These are phyloP conservation scores for Oenanthe melanoleuca DNA, from an alignment of 2,113 vertebrate genomes.

Conservation along the genomic window DNA sequence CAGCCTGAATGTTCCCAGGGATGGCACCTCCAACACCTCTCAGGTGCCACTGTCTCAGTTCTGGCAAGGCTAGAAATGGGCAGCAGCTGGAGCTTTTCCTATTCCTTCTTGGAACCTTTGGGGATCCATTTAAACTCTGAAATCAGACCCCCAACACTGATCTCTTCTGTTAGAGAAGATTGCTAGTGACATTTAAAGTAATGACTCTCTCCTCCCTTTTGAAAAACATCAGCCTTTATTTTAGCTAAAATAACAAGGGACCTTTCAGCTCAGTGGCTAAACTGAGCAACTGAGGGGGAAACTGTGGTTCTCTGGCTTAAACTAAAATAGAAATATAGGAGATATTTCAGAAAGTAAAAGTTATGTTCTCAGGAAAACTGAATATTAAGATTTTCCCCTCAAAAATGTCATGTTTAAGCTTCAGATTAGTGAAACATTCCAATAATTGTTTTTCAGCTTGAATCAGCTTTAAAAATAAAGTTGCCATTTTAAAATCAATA, in stretches of 20 bases:
- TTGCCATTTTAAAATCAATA: conserved; percentile 47
- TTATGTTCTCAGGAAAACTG: background rate
- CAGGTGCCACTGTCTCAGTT: background rate
- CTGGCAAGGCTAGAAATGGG: background rate
- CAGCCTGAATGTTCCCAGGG: background rate
- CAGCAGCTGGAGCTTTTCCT: background rate
- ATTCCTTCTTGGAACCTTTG: background rate
- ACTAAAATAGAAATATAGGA: background rate
- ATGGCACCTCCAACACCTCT: background rate
- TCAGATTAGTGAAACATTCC: background rate
- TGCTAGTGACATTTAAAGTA: background rate
- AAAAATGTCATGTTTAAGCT: conserved; percentile 2
- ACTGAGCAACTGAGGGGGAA: background rate
- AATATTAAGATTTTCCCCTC: background rate
- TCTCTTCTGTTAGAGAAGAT: background rate
- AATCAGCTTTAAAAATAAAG: background rate
- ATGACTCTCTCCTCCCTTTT: background rate
- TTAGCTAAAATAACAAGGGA: background rate
- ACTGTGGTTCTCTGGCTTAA: background rate
- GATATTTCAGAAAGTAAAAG: background rate
- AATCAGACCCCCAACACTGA: background rate
- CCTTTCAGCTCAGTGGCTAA: background rate
- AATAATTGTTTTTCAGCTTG: conserved; percentile 6
- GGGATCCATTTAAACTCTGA: background rate
- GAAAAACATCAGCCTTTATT: background rate